Percentiles rank a stretch among this genome's conserved stretches.
phyloP scores from a whole-genome alignment of 2,113 vertebrate genomes.

The Brachypteracias leptosomus region DNA sequence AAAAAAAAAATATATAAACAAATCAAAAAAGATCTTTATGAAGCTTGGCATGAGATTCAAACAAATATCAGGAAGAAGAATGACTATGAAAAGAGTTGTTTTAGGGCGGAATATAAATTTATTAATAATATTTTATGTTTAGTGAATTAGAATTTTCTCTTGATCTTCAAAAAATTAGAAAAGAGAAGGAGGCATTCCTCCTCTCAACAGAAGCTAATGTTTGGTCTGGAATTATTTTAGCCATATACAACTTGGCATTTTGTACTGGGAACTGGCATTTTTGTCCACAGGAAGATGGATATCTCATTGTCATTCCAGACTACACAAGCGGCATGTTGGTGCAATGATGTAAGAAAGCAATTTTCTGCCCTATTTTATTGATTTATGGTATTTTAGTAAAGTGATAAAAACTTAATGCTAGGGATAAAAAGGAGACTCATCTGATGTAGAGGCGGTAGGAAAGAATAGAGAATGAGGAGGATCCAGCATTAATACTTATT shows the following conservation, averaged over 20 bases:
- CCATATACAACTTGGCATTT: neutral
- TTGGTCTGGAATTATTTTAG: constrained; percentile 12
- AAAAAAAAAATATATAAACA: neutral
- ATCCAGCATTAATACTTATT: neutral
- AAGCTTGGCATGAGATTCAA: constrained; percentile 53
- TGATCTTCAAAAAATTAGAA: constrained; percentile 22
- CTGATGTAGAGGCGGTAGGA: constrained; percentile 15
- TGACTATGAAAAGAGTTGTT: neutral
- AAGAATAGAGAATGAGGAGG: neutral
- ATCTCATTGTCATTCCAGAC: constrained; percentile 62
- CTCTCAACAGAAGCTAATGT: neutral
- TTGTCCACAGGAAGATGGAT: constrained; percentile 55
- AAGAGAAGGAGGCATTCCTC: neutral
- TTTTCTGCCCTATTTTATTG: constrained; percentile 70
- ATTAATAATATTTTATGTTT: constrained; percentile 30
- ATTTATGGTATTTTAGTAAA: constrained; percentile 68
- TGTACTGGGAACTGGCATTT: neutral
- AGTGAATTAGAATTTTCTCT: constrained; percentile 46
- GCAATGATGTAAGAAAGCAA: constrained; percentile 69
- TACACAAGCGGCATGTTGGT: constrained; percentile 39
- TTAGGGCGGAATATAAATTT: constrained; percentile 16
- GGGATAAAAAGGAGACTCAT: constrained; percentile 37
- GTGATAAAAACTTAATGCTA: constrained; percentile 63
- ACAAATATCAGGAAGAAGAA: constrained; percentile 42
- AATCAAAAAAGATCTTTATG: constrained; percentile 19